A percentile compares a stretch with the other conserved stretches of the same genome.
These are phyloP conservation scores for Megalurothrips usitatus DNA, from an alignment of 2,888 invertebrate species.

Conservation along the genomic window DNA sequence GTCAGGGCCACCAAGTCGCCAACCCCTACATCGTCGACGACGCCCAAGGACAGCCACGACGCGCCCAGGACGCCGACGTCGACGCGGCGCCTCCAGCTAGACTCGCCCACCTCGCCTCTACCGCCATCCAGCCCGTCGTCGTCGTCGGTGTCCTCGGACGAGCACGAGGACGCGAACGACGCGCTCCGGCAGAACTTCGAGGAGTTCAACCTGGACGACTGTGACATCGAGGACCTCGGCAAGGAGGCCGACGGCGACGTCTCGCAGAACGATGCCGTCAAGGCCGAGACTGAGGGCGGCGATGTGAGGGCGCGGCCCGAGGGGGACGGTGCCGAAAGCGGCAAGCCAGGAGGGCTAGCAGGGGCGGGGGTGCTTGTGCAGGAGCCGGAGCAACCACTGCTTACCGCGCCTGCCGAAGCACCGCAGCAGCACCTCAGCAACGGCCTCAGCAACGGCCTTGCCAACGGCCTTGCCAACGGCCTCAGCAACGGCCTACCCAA, in stretches of 20 bases:
- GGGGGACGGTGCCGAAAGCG: slow-evolving; percentile 45
- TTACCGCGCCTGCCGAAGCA: slow-evolving; percentile 37
- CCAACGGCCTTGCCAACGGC: slow-evolving; percentile 47
- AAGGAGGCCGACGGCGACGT: slow-evolving; percentile 39
- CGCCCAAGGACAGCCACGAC: neutral
- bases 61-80: neutral
- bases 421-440: slow-evolving; percentile 53
- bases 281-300: slow-evolving; percentile 32
- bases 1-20: slow-evolving; percentile 41
- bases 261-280: slow-evolving; percentile 40
- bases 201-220: slow-evolving; percentile 72
- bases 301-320: slow-evolving; percentile 40
- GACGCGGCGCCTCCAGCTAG: neutral
- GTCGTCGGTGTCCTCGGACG: slow-evolving; percentile 27
- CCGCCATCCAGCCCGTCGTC: slow-evolving; percentile 38
- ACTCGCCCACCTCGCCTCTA: slow-evolving; percentile 38
- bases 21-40: neutral
- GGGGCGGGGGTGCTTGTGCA: slow-evolving; percentile 32
- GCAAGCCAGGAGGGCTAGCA: slow-evolving; percentile 34
- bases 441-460: slow-evolving; percentile 52
- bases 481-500: slow-evolving; percentile 39
- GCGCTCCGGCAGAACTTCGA: slow-evolving; percentile 64
- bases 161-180: slow-evolving; percentile 35
- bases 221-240: slow-evolving; percentile 50
- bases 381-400: slow-evolving; percentile 27